Evolutionary conservation across 2,797 vertebrate species (phyloP).

Genomic region (Sebastes itinus): DNA sequence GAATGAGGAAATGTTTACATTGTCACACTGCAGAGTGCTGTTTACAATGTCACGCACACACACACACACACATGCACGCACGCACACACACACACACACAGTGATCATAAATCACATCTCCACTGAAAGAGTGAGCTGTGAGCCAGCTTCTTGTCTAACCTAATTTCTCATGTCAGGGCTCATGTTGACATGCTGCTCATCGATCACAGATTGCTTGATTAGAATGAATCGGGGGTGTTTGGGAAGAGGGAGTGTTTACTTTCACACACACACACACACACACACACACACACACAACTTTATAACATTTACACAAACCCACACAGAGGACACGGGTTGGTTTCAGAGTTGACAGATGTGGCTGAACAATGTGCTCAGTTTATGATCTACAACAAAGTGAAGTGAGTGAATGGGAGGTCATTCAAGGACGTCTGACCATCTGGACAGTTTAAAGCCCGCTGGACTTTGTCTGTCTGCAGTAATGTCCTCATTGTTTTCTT

Average conservation of each 20-base stretch:
- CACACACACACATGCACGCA: constrained; percentile 1
- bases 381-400: constrained; percentile 33
- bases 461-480: background rate
- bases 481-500: background rate
- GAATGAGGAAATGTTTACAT: constrained; percentile 73
- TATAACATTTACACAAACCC: constrained; percentile 8
- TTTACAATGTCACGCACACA: constrained; percentile 26
- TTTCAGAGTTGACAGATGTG: constrained; percentile 44
- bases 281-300: background rate
- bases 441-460: constrained; percentile 20
- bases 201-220: constrained; percentile 31
- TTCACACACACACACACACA: constrained; percentile 10
- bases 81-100: background rate
- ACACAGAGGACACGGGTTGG: background rate
- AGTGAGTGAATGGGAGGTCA: constrained; percentile 16
- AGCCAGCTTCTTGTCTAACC: constrained; percentile 29
- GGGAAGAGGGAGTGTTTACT: constrained; percentile 38
- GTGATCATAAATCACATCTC: constrained; percentile 47
- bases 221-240: constrained; percentile 16
- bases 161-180: constrained; percentile 50
- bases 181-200: constrained; percentile 67
- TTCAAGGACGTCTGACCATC: constrained; percentile 38
- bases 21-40: constrained; percentile 29
- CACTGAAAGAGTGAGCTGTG: constrained; percentile 18
- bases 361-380: constrained; percentile 36